phyloP scores from a whole-genome alignment of 1,140 invertebrate genomes.

The Matsumurasca onukii region DNA sequence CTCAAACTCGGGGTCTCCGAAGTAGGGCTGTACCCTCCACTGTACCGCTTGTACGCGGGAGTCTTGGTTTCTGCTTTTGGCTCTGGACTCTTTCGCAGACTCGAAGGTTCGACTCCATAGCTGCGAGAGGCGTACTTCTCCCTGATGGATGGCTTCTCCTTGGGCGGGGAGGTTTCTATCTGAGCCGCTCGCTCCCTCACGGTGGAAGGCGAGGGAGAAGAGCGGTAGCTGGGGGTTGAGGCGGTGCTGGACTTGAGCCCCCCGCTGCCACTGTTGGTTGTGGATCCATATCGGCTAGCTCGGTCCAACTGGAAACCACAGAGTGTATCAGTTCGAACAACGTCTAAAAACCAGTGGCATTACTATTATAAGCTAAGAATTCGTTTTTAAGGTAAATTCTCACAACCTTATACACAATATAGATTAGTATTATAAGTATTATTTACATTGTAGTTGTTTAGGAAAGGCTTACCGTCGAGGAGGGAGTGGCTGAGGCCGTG shows the following conservation, averaged over 20 bases:
- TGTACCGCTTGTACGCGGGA: conserved; percentile 6
- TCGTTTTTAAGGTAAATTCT: too few relatives aligned
- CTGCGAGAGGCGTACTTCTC: conserved; percentile 29
- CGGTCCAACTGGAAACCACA: conserved; percentile 32
- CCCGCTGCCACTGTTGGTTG: conserved; percentile 8
- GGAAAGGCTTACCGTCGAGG: background rate
- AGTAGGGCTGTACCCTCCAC: background rate
- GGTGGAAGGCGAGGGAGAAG: background rate
- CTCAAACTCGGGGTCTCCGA: conserved; percentile 32
- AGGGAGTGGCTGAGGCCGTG: background rate
- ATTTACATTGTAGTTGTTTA: too few relatives aligned
- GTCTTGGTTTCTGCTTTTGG: background rate
- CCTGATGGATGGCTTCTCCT: conserved; percentile 22
- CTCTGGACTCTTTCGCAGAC: background rate
- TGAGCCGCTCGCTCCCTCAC: conserved; percentile 14
- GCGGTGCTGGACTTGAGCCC: background rate
- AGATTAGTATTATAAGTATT: too few relatives aligned
- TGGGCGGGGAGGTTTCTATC: background rate
- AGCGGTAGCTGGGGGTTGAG: conserved; percentile 24
- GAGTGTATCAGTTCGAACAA: too few relatives aligned
- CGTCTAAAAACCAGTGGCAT: too few relatives aligned
- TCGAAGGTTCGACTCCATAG: conserved; percentile 8
- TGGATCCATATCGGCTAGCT: conserved; percentile 11
- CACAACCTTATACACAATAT: too few relatives aligned
- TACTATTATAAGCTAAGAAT: too few relatives aligned